Evolutionary conservation across 2,888 invertebrate genomes (phyloP), one percentile per base, ranked within the genome.

Genomic region (Lepeophtheirus nordmannii): DNA sequence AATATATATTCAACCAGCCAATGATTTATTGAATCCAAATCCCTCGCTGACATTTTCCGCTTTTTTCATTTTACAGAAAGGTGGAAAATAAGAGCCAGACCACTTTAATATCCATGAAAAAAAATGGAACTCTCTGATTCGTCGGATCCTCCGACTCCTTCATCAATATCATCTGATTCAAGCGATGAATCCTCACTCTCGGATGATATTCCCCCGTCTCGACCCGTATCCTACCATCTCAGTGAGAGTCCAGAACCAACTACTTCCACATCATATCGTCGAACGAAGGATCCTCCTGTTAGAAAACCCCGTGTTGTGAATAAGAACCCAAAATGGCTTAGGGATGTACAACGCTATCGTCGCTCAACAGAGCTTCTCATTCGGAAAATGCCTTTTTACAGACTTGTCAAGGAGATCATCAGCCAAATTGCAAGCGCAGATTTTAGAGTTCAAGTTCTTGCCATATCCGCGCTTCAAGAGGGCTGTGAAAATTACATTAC

Each of bases 401-500:
- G 53, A 46, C 53, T 46, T 17, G 53, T 46, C 5, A 46, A 46
- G 53, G 53, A 46, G 8, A 46, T 17, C 53, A 46, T 46, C 17
- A 17, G 8, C 53, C 53, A 17, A n/a, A 46, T 46, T 3, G 53
- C 53, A 5, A 5, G n/a, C 53, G 5, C 53, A 46, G 53, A 46
- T 17, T 46, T 46, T 17, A 14, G 8, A n/a, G 53, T 46, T 46
- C 53, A 46, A 46, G 53, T 46, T 17, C 53, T 46, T 5, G 53
- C 53, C 53, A 46, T 46, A 14, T 46, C 53, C 5, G 53, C 53
- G n/a, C 53, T 46, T 46, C 53, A 46, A 17, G 53, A 46, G 8
- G 53, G 53, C 53, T 46, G 53, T 46, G 53, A 46, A 46, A 46
- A 46, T 17, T 46, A 46, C 53, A 46, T 46, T 46, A 46, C 53